Base-by-base conservation (phyloP, 2,888 invertebrate species). In the Melinopterus prodromus region DNA sequence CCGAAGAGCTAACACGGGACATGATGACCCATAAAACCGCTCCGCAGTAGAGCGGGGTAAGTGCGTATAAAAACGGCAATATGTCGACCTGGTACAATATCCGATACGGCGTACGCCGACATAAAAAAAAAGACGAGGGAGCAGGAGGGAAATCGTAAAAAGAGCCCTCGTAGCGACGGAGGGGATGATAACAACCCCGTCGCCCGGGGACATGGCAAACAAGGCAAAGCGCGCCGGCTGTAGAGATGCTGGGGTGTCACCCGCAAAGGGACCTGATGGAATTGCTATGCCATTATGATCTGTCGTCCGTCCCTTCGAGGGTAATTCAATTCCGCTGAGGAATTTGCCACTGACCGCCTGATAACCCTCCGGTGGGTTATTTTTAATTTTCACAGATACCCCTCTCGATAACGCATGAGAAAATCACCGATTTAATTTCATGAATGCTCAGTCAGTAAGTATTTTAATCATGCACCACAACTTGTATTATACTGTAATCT, bases 1-100 rank as follows among this genome's bases (percentile, higher is more conserved):
- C 53, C 53, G 53, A 53, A 53, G 53, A 53, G 53, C 82, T 81
- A 81, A 83, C 82, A 83, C 82, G 79, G 80, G 53, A 81, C 81
- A 82, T 84, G 82, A 84, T 83, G 82, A 83, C 82, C 82, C 78
- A 83, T 83, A 82, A 83, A 83, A 78, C 78, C 71, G 78, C 76
- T 77, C 80, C 79, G 79, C 77, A 53, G 26, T 26, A 26, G 26
- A 26, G 26, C 26, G 53, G 53, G 53, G 53, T 53, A 53, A 53
- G 53, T 53, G 53, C 53, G 53, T 53, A 53, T 53, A 53, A 53
- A 53, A 53, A 53, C 53, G 53, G 53, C 53, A 53, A 53, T 53
- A 53, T 53, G 53, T 53, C 53, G 53, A 53, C 53, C 53, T 12
- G 53, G 53, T 53, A 53, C 53, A 53, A 53, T 53, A 53, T 53